Base-by-base conservation (phyloP, 2,797 vertebrate genomes). In the Manis javanica region DNA sequence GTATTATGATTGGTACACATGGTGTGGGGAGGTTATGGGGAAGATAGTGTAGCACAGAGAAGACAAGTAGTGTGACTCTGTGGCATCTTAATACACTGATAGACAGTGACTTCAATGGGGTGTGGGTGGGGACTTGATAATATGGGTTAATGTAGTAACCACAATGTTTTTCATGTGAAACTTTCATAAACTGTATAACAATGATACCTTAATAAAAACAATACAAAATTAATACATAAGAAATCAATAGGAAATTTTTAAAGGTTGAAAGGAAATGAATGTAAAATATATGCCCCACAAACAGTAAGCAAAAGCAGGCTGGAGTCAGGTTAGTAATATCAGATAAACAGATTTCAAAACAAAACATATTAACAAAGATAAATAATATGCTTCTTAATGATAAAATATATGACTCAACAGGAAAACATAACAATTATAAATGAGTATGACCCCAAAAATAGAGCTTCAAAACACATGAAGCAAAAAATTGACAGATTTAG, bases 321-420 rank as follows among this genome's bases (percentile, higher is more conserved):
- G 31, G 26, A 57, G 7, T 42, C 83, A 8, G 46, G 85, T 64
- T 94, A 83, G 90, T 77, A 84, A 37, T 63, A 89, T 42, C 69
- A 85, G 39, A 74, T 64, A 87, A 90, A 9, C 2, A 92, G 24
- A 59, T 79, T 71, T 87, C 11, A 71, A 94, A 81, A 81, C 21
- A 89, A 92, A 55, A 91, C 57, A 74, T 49, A 75, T 46, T 87
- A 87, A 61, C 8, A 81, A 88, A 16, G 18, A 69, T 83, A 87
- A 68, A 63, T 61, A 53, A 82, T 2, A 61, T 1, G 64, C 21
- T 64, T 75, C 61, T 81, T 39, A 61, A 63, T 42, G 53, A 53
- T 57, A 57, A 93, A 82, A 77, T 49, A 42, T 24, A 66, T 57
- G 37, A 61, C 19, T 51, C 51, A 72, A 82, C 8, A 39, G 19